phyloP scores from a whole-genome alignment of 1,140 invertebrate species.

The Heliconius himera region DNA sequence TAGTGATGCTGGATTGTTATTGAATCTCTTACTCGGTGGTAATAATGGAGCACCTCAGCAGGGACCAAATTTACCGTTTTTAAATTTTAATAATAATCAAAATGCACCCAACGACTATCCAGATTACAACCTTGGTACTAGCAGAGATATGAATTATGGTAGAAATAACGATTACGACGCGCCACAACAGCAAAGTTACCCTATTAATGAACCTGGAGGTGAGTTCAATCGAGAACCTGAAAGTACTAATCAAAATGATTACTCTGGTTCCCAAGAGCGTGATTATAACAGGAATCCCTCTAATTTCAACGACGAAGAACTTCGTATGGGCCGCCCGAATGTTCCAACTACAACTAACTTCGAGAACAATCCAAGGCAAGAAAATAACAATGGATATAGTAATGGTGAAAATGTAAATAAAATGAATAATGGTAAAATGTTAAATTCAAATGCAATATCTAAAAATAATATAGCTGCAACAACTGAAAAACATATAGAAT shows the following conservation, averaged over 20 bases:
- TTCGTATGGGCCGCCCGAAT: background rate
- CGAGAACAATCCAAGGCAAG: background rate
- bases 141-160: background rate
- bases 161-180: background rate
- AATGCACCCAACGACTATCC: background rate
- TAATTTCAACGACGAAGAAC: background rate
- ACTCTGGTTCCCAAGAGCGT: background rate
- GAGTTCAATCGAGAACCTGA: background rate
- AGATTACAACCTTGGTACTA: background rate
- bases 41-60: background rate
- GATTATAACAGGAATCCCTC: background rate
- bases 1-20: background rate
- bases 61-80: background rate
- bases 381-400: background rate
- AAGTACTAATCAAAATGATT: background rate
- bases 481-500: background rate
- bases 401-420: background rate
- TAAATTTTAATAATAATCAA: slow-evolving; percentile 11
- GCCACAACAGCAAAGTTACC: background rate
- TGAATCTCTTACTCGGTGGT: background rate
- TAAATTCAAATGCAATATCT: background rate
- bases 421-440: background rate
- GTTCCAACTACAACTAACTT: background rate
- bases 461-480: background rate
- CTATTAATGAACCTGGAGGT: background rate